Conservation (phyloP, 1,140 invertebrate genomes). For the Hylyphantes graminicola region DNA sequence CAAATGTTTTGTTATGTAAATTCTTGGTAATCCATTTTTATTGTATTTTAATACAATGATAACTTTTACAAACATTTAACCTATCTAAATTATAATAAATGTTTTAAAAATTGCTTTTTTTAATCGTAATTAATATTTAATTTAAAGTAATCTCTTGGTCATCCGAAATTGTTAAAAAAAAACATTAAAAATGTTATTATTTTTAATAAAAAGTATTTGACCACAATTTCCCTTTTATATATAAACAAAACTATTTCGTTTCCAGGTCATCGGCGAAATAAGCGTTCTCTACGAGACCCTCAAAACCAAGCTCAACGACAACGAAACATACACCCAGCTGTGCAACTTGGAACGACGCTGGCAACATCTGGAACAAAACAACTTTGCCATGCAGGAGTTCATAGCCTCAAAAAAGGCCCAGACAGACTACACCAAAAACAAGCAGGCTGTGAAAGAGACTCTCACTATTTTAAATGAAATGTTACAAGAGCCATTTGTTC, state of each 20-base stretch:
- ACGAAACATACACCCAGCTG: slow-evolving; percentile 77
- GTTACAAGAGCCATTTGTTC: slow-evolving; percentile 28
- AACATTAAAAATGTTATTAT: too few species aligned
- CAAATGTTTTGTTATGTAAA: too few species aligned
- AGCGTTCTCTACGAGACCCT: slow-evolving; percentile 65
- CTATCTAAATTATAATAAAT: too few species aligned
- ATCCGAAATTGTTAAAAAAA: too few species aligned
- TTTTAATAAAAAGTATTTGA: background rate
- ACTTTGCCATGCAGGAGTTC: slow-evolving; percentile 75
- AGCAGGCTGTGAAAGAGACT: slow-evolving; percentile 43
- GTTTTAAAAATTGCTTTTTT: too few species aligned
- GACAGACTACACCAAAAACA: slow-evolving; percentile 72
- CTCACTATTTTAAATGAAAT: slow-evolving; percentile 48
- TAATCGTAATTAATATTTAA: too few species aligned
- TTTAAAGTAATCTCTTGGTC: too few species aligned
- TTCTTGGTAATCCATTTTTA: too few species aligned
- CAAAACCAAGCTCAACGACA: slow-evolving; percentile 75
- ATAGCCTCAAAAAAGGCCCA: slow-evolving; percentile 75
- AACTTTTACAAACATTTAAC: too few species aligned
- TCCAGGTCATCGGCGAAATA: slow-evolving; percentile 55
- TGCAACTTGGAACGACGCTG: slow-evolving; percentile 76
- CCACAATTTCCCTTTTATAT: background rate
- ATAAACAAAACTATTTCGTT: background rate
- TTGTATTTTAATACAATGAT: too few species aligned
- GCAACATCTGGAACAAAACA: slow-evolving; percentile 75